Conservation (phyloP, 2,113 vertebrate genomes). For the Phyllostomus discolor region DNA sequence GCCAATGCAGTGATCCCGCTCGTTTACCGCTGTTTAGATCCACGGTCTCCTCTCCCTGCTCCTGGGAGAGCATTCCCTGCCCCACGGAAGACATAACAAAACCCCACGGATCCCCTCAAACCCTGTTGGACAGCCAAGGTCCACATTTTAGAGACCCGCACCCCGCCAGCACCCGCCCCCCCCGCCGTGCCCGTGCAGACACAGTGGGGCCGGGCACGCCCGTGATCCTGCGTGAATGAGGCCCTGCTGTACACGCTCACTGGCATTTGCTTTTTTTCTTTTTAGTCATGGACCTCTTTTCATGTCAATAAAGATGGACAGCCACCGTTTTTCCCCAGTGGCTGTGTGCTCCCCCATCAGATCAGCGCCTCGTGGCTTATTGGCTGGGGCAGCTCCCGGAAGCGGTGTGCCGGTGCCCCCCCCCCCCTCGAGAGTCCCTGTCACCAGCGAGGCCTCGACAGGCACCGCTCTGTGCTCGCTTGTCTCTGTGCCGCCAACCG, state of each 20-base stretch:
- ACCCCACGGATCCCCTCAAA: background rate
- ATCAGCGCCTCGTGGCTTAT: background rate
- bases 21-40: background rate
- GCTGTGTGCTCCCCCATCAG: too few species aligned
- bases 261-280: background rate
- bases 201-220: background rate
- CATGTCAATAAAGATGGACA: background rate
- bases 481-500: background rate
- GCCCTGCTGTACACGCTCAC: background rate
- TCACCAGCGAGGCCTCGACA: background rate
- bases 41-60: background rate
- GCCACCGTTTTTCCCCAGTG: background rate
- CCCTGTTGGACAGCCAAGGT: background rate
- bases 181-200: rapidly evolving
- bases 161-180: background rate
- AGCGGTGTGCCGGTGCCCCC: background rate
- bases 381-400: background rate
- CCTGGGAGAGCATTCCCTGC: background rate
- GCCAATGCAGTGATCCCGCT: background rate
- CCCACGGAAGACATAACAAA: background rate
- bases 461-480: rapidly evolving
- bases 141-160: rapidly evolving
- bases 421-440: too few species aligned
- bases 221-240: background rate
- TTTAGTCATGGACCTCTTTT: background rate